Evolutionary conservation across 1,140 invertebrate genomes (phyloP), one percentile per base, ranked within the genome.

Genomic region (Drosophila funebris): DNA sequence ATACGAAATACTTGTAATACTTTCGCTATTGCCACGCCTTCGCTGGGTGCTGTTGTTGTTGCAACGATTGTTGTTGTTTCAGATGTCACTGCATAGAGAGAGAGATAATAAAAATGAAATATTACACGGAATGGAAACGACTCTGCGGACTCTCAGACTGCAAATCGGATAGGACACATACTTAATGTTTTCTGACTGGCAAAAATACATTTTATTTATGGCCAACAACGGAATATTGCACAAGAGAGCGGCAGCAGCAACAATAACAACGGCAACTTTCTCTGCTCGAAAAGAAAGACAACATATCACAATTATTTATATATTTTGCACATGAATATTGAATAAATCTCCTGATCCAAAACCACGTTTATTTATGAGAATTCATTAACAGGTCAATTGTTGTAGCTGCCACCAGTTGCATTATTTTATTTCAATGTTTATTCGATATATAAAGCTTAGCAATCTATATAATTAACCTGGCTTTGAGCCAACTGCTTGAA

Each of bases 21-120:
- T 66, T 66, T 58, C 53, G 41, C 63, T 37, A 6, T 27, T 46
- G 56, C 56, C 44, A 60, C 33, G 56, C n/a, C 43, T 31, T 6
- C 13, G 24, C 24, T 27, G 24, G 4, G 2, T 24, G 22, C n/a
- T 24, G 22, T 24, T 24, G 22, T 24, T 22, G n/a, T 27, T 18
- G 20, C 53, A 22, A 6, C 13, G 7, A 31, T 11, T 37, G 43
- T 20, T 7, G 37, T n/a, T n/a, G n/a, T n/a, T n/a, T 4, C 1
- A 14, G 29, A 11, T n/a, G 29, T 52, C 36, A 29, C n/a, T 22
- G 43, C 64, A 68, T 13, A 33, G 9, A 5, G 48, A 53, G 62
- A 14, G 33, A 69, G 72, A 71, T 74, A 74, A 74, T 74, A 74
- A 74, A 75, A 71, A 75, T 75, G 72, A 75, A 64, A 71, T 58